Conservation (phyloP, 2,113 vertebrate genomes). For the Sigmodon hispidus region DNA sequence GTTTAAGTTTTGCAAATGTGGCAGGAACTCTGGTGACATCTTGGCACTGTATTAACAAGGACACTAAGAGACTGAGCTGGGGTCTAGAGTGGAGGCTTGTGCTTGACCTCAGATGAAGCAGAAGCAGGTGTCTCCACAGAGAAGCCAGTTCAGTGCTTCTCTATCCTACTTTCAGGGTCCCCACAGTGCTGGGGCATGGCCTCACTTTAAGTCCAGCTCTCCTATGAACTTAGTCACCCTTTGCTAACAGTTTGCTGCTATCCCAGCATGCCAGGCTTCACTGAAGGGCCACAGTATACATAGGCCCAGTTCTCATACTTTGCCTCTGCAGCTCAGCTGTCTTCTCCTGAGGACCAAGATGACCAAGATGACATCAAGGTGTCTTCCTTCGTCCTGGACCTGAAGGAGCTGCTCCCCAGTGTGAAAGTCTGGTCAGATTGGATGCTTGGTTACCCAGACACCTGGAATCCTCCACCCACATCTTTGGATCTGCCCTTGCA, state of each 20-base stretch:
- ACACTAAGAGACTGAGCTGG: not conserved
- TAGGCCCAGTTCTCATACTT: conserved; percentile 71
- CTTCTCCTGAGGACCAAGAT: conserved; percentile 82
- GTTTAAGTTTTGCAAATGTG: conserved; percentile 17
- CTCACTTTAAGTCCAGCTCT: conserved; percentile 59
- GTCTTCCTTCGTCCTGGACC: conserved; percentile 91
- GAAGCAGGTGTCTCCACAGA: conserved; percentile 35
- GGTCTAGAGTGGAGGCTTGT: not conserved
- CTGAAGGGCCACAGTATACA: conserved; percentile 46
- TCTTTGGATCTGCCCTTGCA: conserved; percentile 86
- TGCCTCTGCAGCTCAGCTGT: conserved; percentile 86
- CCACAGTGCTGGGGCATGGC: conserved; percentile 60
- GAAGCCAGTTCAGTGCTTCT: conserved; percentile 63
- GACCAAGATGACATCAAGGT: conserved; percentile 92
- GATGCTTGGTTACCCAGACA: conserved; percentile 97
- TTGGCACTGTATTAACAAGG: conserved; percentile 17
- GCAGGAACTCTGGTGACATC: conserved; percentile 34
- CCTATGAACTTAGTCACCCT: conserved; percentile 68
- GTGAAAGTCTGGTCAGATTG: conserved; percentile 99
- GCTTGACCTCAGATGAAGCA: conserved; percentile 3
- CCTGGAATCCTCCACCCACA: conserved; percentile 97
- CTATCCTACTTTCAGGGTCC: conserved; percentile 75
- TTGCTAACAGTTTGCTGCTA: conserved; percentile 64
- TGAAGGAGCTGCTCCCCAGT: conserved; percentile 95
- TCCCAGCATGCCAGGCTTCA: conserved; percentile 50